Evolutionary conservation across 2,113 vertebrate species (phyloP).

Genomic region (Acrocephalus arundinaceus): DNA sequence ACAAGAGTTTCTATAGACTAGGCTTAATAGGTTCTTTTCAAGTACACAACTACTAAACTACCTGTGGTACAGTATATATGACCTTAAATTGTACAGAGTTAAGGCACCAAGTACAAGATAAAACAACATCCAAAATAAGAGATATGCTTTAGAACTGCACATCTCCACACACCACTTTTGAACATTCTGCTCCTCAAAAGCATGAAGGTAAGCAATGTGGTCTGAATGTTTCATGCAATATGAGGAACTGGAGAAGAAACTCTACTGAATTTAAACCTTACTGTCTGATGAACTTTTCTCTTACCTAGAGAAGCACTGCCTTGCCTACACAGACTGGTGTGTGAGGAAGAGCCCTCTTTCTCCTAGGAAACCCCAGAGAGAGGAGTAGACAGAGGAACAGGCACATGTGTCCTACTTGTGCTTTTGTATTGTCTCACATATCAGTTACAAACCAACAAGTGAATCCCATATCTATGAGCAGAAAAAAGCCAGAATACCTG

Average conservation of each 20-base stretch:
- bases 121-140: not conserved
- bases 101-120: slow-evolving; percentile 49
- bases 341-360: not conserved
- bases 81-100: slow-evolving; percentile 10
- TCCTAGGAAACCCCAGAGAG: not conserved
- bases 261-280: not conserved
- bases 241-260: not conserved
- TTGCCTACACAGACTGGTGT: not conserved
- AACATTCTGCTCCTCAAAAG: not conserved
- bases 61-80: not conserved
- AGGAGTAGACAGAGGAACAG: not conserved
- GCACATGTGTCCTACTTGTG: not conserved
- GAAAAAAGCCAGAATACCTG: not conserved
- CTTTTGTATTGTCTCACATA: not conserved
- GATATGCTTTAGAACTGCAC: not conserved
- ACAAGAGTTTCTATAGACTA: not conserved
- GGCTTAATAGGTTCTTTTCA: not conserved
- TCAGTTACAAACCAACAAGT: not conserved
- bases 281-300: not conserved
- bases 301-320: not conserved
- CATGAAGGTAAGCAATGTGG: not conserved
- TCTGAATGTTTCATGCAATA: not conserved
- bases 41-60: not conserved
- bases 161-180: not conserved
- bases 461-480: not conserved